Base-by-base conservation (phyloP, 2,113 vertebrate species). In the Dasypus novemcinctus region DNA sequence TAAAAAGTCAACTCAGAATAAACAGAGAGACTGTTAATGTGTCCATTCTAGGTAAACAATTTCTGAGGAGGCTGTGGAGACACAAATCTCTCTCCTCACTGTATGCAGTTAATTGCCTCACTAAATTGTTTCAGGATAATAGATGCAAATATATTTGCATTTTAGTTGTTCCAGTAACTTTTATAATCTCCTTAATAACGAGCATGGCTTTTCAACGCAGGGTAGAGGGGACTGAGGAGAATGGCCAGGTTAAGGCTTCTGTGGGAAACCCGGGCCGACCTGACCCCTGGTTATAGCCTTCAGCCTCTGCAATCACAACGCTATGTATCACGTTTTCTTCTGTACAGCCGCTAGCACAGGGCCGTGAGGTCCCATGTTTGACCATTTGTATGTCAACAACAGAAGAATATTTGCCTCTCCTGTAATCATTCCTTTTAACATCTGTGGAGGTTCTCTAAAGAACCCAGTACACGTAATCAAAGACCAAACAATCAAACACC, bases 401-500 rank as follows among this genome's bases (percentile, higher is more conserved):
- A 0, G 9, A 29, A 82, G 71, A 31, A 20, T 25, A 31, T 83
- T 31, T 43, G 78, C 83, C 59, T 27, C 49, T 59, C 7, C n/a
- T 10, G 12, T 59, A 20, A 59, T 7, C 21, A 10, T 33, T 68
- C 78, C 83, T 92, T 52, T 41, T 43, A 36, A 78, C 87, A 78
- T 38, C 93, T 21, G 63, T 29, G 33, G 68, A 21, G 54, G 82
- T 74, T 91, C 94, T 91, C 95, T 15, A 83, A 87, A 91, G 88
- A 89, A 86, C 7, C 31, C 93, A 27, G 15, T 76, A 81, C 41
- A 41, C 75, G 94, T 87, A 75, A 93, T 86, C 94, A 95, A 95
- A 95, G 96, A 86, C 78, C 82, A 69, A 94, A 83, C 88, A 71
- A 83, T 94, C 92, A 91, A 75, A 94, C 31, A 21, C 78, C 93